Conservation (phyloP, 2,888 invertebrate genomes). For the Eugnorisma glareosa region DNA sequence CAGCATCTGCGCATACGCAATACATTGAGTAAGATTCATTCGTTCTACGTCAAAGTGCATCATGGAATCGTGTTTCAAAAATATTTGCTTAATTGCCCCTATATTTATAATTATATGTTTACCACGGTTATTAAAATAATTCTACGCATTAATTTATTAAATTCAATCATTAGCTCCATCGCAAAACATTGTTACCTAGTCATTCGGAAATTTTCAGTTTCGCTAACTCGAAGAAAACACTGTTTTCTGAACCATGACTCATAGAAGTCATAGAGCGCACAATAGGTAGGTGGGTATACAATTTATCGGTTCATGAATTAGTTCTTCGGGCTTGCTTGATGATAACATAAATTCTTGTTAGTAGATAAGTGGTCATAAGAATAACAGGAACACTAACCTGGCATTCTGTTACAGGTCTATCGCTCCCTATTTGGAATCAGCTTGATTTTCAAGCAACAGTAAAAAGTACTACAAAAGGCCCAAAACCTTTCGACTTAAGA, state of each 20-base stretch:
- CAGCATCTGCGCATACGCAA: constrained; percentile 34
- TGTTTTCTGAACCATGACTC: constrained; percentile 31
- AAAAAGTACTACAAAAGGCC: too few species aligned
- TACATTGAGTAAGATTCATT: constrained; percentile 47
- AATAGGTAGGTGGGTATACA: constrained; percentile 8
- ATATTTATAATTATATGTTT: constrained; percentile 16
- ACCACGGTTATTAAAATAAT: constrained; percentile 27
- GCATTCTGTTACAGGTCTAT: neutral
- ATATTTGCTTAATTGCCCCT: constrained; percentile 38
- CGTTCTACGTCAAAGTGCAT: constrained; percentile 35
- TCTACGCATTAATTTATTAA: constrained; percentile 24
- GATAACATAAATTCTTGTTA: constrained; percentile 24
- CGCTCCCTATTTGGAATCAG: neutral
- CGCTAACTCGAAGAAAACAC: constrained; percentile 15
- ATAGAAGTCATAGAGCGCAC: constrained; percentile 12
- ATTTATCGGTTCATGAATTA: constrained; percentile 37
- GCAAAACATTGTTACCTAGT: constrained; percentile 3
- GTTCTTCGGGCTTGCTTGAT: constrained; percentile 31
- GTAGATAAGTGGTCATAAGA: neutral
- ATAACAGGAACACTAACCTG: constrained; percentile 4
- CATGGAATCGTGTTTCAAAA: constrained; percentile 40
- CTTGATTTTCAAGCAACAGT: neutral
- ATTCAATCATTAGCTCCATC: constrained; percentile 5
- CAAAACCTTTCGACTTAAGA: too few species aligned
- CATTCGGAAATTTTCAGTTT: constrained; percentile 27